Percentiles rank a stretch among this genome's conserved stretches.
Conservation (phyloP, 92 coral and sea anemone species). For the Siderastrea siderea region DNA sequence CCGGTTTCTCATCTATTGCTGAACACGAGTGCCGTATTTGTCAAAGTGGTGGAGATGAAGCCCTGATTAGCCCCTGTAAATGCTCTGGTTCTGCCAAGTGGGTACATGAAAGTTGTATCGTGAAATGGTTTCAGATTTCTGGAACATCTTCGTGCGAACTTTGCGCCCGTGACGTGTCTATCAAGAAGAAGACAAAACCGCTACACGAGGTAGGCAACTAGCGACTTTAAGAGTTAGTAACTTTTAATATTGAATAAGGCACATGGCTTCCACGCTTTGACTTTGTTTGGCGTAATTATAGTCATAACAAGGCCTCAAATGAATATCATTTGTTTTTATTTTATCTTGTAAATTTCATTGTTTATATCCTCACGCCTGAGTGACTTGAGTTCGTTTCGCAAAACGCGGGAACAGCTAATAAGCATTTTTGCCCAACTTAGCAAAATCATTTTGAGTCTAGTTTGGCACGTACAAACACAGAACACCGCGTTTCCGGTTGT, state of each 20-base stretch:
- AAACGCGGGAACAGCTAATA: background rate
- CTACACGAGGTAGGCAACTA: constrained; percentile 80
- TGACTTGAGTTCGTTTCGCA: background rate
- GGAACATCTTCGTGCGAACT: constrained; percentile 90
- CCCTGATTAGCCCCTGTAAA: constrained; percentile 89
- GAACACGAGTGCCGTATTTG: constrained; percentile 94
- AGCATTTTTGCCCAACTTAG: background rate
- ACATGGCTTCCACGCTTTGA: constrained; percentile 27
- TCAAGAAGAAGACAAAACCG: constrained; percentile 89
- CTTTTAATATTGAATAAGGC: background rate
- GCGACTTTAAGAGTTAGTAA: background rate
- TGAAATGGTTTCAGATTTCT: constrained; percentile 93
- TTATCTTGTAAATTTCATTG: constrained; percentile 9
- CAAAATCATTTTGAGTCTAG: background rate
- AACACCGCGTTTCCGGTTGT: background rate
- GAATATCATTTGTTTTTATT: constrained; percentile 5
- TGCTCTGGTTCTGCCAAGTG: constrained; percentile 94
- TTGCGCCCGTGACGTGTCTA: constrained; percentile 81
- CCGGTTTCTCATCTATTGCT: background rate
- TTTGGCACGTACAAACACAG: background rate
- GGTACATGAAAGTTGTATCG: constrained; percentile 95
- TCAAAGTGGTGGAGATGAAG: constrained; percentile 80
- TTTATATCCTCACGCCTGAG: constrained; percentile 29
- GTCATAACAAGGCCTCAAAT: background rate
- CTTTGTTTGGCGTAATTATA: constrained; percentile 4